Evolutionary conservation across 1,140 invertebrate species (phyloP).

Genomic region (Heliconius himera): DNA sequence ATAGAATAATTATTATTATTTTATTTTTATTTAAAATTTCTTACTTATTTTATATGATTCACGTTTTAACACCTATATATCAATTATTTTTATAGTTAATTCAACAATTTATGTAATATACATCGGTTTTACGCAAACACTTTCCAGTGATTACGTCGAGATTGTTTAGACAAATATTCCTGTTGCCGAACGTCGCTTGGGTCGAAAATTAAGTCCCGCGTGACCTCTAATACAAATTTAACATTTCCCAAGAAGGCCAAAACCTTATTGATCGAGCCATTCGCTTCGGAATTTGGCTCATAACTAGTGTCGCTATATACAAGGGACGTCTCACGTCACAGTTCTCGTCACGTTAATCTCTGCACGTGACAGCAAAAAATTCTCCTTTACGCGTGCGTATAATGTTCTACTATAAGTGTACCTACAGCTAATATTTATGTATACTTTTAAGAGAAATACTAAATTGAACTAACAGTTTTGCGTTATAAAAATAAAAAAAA

Average conservation of each 20-base stretch:
- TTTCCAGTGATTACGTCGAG: conserved; percentile 1
- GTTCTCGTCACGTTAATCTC: conserved; percentile 11
- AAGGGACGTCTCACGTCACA: conserved; percentile 1
- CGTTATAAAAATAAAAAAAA: no score
- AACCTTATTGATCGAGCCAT: conserved; percentile 30
- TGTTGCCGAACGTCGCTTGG: not conserved
- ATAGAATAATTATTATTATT: no score
- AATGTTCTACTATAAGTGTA: not conserved
- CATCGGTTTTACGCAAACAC: not conserved
- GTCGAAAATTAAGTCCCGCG: conserved; percentile 28
- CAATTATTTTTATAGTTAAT: not conserved
- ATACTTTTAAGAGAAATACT: not conserved
- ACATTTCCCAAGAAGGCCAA: conserved; percentile 32
- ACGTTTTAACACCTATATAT: no score
- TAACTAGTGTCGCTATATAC: conserved; percentile 11
- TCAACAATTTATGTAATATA: not conserved
- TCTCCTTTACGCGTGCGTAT: not conserved
- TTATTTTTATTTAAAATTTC: no score
- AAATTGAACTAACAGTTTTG: not conserved
- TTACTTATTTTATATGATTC: no score
- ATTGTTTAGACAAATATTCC: conserved; percentile 13
- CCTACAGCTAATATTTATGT: not conserved
- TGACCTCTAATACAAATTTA: conserved; percentile 28
- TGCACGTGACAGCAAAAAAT: conserved; percentile 4
- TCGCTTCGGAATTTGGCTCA: conserved; percentile 19